phyloP scores from a whole-genome alignment of 2,888 invertebrate species.

The Drosophila paramelanica region DNA sequence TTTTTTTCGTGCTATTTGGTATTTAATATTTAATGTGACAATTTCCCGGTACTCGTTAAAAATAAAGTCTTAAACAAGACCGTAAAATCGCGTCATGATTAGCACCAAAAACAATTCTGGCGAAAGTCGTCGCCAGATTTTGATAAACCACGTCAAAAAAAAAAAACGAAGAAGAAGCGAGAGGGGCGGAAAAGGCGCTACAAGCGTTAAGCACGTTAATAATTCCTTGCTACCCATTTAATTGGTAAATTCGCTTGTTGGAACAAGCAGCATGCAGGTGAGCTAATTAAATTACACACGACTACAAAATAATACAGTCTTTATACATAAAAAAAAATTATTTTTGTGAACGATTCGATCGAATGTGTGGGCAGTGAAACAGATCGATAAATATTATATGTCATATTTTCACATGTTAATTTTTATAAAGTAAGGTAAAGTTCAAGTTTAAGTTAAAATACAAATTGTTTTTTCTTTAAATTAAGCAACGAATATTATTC shows the following conservation, averaged over 20 bases:
- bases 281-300: conserved; percentile 58
- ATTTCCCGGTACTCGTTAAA: conserved; percentile 21
- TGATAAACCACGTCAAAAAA: conserved; percentile 25
- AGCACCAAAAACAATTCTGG: conserved; percentile 42
- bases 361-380: no score
- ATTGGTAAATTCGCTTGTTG: conserved; percentile 48
- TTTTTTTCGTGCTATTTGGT: background rate
- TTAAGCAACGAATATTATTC: no score
- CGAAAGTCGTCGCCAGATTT: conserved; percentile 44
- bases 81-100: conserved; percentile 35
- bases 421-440: no score
- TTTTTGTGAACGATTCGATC: no score
- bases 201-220: conserved; percentile 35
- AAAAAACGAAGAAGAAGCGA: background rate
- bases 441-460: no score
- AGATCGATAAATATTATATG: no score
- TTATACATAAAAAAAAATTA: no score
- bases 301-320: conserved; percentile 8
- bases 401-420: no score
- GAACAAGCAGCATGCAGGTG: conserved; percentile 18
- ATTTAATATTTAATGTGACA: background rate
- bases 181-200: background rate
- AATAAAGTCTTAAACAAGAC: conserved; percentile 17
- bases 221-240: conserved; percentile 39
- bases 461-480: no score